These are phyloP conservation scores for Sinonovacula constricta DNA, from an alignment of 1,140 invertebrate genomes.

Conservation along the genomic window DNA sequence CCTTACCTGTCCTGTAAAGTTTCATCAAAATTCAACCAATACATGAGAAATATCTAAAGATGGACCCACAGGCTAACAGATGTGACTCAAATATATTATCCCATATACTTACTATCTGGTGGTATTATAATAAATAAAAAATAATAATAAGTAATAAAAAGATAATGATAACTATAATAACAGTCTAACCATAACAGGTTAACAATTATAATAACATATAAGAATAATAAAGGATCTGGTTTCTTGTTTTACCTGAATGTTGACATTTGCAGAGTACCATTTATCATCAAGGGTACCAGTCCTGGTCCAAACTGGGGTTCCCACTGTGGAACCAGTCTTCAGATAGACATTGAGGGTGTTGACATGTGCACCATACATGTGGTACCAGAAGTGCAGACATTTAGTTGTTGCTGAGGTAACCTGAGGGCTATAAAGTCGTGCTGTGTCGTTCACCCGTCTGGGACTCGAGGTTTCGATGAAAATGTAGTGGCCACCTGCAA, in stretches of 20 bases:
- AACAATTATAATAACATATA: no score
- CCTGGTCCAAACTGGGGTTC: conserved; percentile 63
- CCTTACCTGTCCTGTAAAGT: no score
- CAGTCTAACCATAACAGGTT: no score
- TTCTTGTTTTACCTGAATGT: conserved; percentile 52
- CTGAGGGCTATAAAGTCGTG: conserved; percentile 82
- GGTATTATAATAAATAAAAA: no score
- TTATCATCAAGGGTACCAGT: conserved; percentile 66
- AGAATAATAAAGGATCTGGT: no score
- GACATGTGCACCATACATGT: conserved; percentile 85
- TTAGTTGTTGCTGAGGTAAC: conserved; percentile 38
- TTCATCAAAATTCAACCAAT: no score
- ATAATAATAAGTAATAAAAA: no score
- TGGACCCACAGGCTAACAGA: no score
- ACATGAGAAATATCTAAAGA: no score
- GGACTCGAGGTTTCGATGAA: conserved; percentile 87
- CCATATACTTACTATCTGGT: no score
- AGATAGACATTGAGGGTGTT: conserved; percentile 66
- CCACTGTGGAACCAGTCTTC: conserved; percentile 41
- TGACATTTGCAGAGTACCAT: conserved; percentile 67
- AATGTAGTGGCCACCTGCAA: conserved; percentile 84
- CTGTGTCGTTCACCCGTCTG: conserved; percentile 83
- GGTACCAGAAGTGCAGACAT: conserved; percentile 83
- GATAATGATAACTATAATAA: no score
- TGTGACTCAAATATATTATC: no score